Base-by-base conservation (phyloP, 2,113 vertebrate genomes). In the Macaca mulatta region DNA sequence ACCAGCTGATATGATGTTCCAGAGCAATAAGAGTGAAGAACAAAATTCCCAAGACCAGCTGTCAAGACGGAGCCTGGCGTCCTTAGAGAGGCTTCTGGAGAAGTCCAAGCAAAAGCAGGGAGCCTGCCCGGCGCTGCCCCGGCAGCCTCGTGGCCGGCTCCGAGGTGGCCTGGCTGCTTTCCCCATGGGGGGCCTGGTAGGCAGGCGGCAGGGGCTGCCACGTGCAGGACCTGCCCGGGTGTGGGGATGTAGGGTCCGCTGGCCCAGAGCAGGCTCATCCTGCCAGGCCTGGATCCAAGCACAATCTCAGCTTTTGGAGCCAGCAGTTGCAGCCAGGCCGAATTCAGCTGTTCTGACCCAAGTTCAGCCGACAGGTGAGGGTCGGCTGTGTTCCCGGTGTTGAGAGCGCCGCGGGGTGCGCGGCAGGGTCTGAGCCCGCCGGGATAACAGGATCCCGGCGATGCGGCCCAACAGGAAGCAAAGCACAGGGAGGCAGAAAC, bases 401-500 rank as follows among this genome's bases (percentile, higher is more conserved):
- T 11, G 52, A 43, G 78, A 22, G 20, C 2, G 2, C 75, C 0
- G 27, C 8, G 40, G 57, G 48, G 48, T 50, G 52, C 52, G 18
- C 52, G 2, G 16, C 18, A 55, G 61, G 90, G 83, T 20, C 52
- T 3, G 43, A 25, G 3, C 3, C 50, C 0, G 40, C 18, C 9
- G 0, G 67, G 25, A 1, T 32, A 35, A 12, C 84, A 2, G 90
- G 11, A 64, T 64, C 61, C 61, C 6, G 12, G 61, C 5, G 30
- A 30, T 32, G 61, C 13, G 12, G 61, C 27, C 27, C 61, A 64
- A 64, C 61, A 64, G 27, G 61, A 64, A 64, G 12, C 27, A 30
- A 30, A 64, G 61, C 61, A 64, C 27, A 99, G 99, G 98, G 99
- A 99, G 96, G 98, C 99, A 74, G 99, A 99, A n/a, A 99, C 99